These are phyloP conservation scores for Zootermopsis nevadensis DNA, from an alignment of 2,888 invertebrate genomes.

Conservation along the genomic window DNA sequence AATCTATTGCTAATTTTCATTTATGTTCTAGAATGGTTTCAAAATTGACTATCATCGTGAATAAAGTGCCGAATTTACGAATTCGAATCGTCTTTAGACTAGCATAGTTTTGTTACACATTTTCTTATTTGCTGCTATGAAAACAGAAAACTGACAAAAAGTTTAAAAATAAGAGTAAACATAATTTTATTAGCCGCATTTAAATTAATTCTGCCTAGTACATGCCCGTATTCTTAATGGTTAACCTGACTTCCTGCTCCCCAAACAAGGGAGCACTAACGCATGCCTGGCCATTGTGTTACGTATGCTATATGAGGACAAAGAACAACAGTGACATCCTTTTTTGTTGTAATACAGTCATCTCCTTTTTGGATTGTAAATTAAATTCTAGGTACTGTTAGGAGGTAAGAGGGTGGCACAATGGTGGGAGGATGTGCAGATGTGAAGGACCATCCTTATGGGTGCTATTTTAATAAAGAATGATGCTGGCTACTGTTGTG, in stretches of 20 bases:
- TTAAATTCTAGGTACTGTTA: too few relatives aligned
- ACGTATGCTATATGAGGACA: too few relatives aligned
- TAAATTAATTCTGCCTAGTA: not conserved
- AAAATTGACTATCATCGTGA: not conserved
- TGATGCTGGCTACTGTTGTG: too few relatives aligned
- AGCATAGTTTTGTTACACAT: too few relatives aligned
- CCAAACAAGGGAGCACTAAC: not conserved
- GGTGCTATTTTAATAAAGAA: too few relatives aligned
- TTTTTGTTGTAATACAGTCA: too few relatives aligned
- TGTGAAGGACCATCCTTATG: too few relatives aligned
- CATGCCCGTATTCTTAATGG: not conserved
- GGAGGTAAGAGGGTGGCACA: too few relatives aligned
- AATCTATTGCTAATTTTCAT: not conserved
- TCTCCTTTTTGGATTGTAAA: too few relatives aligned
- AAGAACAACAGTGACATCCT: too few relatives aligned
- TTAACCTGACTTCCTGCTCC: not conserved
- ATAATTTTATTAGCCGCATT: not conserved
- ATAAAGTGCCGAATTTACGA: conserved; percentile 17
- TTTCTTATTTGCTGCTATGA: not conserved
- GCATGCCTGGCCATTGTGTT: not conserved
- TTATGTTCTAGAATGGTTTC: not conserved
- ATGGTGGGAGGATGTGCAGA: too few relatives aligned
- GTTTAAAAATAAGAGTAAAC: not conserved
- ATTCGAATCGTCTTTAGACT: conserved; percentile 1
- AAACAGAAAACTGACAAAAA: not conserved